Evolutionary conservation across 2,113 vertebrate genomes (phyloP).

Genomic region (Strigops habroptila): DNA sequence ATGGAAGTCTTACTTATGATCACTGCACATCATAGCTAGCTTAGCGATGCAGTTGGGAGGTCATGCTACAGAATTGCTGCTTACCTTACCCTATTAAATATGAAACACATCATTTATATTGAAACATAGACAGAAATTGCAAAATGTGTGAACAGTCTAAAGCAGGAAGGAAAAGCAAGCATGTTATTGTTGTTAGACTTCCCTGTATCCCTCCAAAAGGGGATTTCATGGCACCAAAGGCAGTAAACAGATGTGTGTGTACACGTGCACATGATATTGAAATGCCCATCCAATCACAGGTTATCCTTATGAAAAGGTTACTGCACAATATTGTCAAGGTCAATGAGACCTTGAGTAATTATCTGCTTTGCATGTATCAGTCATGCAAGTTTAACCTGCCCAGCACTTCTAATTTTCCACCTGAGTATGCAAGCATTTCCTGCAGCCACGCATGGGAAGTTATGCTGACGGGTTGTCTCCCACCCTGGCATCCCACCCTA

Average conservation of each 20-base stretch:
- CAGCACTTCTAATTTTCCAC: conserved; percentile 29
- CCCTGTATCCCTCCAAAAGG: background rate
- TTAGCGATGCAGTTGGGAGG: background rate
- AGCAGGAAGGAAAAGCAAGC: background rate
- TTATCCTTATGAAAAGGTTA: conserved; percentile 27
- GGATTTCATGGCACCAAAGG: background rate
- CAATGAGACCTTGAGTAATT: conserved; percentile 60
- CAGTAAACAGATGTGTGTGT: background rate
- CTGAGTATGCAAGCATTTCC: background rate
- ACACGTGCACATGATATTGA: background rate
- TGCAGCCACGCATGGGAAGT: background rate
- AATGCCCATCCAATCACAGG: background rate
- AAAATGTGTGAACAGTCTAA: background rate
- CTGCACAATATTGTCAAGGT: conserved; percentile 43
- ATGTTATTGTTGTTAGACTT: background rate
- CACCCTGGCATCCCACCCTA: no score
- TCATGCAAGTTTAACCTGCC: conserved; percentile 45
- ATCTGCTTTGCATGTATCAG: conserved; percentile 21
- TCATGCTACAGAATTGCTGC: background rate
- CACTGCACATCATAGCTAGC: background rate
- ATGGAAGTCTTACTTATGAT: background rate
- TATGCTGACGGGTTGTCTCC: background rate
- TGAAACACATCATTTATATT: background rate
- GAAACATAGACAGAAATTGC: background rate
- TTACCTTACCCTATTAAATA: background rate